These are phyloP conservation scores for Nannobrachium achirus DNA, from an alignment of 2,113 vertebrate species.

Conservation along the genomic window DNA sequence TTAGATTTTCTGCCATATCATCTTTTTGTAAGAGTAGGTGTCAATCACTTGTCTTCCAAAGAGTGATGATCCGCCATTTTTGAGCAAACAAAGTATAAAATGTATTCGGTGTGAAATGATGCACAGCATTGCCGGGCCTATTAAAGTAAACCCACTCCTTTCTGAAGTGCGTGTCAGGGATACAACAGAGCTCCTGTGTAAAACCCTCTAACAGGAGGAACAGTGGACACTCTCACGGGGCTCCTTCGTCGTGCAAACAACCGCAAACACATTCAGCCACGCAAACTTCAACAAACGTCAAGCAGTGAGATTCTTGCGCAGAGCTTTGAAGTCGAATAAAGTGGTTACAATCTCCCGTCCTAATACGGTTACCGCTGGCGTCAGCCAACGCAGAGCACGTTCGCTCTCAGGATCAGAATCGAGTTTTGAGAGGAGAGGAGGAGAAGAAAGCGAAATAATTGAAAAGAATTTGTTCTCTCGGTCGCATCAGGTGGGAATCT, in stretches of 20 bases:
- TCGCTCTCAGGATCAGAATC: constrained; percentile 31
- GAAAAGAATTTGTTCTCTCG: background rate
- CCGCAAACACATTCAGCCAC: constrained; percentile 24
- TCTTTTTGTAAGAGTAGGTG: too few species aligned
- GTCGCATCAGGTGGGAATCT: constrained; percentile 8
- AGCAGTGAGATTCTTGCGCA: constrained; percentile 30
- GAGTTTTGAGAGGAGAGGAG: background rate
- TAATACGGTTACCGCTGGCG: constrained; percentile 27
- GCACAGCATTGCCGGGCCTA: too few species aligned
- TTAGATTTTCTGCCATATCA: too few species aligned
- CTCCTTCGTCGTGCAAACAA: constrained; percentile 32
- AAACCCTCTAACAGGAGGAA: constrained; percentile 44
- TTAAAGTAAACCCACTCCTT: constrained; percentile 33
- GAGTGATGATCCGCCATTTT: too few species aligned
- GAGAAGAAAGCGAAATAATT: background rate
- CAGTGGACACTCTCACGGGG: constrained; percentile 45
- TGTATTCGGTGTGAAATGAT: too few species aligned
- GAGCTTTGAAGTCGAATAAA: constrained; percentile 48
- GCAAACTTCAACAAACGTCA: constrained; percentile 40
- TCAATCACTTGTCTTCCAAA: too few species aligned
- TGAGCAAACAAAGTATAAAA: too few species aligned
- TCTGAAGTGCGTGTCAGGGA: constrained; percentile 32
- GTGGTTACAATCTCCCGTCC: constrained; percentile 16
- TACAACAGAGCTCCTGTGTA: constrained; percentile 61
- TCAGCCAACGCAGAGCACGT: constrained; percentile 21